Percentiles rank a stretch among this genome's conserved stretches.
phyloP scores from a whole-genome alignment of 2,888 invertebrate genomes.

The Laspeyria flexula region DNA sequence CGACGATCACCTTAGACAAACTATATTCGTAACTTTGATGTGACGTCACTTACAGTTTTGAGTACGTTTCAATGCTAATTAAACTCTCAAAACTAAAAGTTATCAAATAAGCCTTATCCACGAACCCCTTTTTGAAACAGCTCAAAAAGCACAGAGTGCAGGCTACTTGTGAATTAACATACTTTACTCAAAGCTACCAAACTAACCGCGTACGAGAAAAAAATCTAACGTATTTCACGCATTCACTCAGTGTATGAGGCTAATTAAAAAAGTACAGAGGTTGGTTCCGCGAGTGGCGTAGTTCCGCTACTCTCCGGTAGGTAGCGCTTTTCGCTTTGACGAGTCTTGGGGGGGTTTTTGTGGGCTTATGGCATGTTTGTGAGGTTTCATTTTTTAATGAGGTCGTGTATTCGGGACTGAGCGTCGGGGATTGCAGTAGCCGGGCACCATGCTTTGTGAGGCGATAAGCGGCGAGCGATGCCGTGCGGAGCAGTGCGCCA shows the following conservation, averaged over 20 bases:
- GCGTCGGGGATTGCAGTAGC: slow-evolving; percentile 60
- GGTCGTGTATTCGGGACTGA: slow-evolving; percentile 77
- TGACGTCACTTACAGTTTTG: slow-evolving; percentile 23
- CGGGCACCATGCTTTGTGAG: slow-evolving; percentile 66
- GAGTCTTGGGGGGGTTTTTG: slow-evolving; percentile 64
- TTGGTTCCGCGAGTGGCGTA: slow-evolving; percentile 79
- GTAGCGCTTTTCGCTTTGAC: slow-evolving; percentile 81
- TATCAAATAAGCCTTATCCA: slow-evolving; percentile 54
- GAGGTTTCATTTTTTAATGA: slow-evolving; percentile 83
- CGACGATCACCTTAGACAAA: slow-evolving; percentile 9
- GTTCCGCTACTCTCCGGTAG: slow-evolving; percentile 83
- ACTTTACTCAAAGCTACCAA: slow-evolving; percentile 82
- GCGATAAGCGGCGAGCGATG: slow-evolving; percentile 48
- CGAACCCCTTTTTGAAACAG: slow-evolving; percentile 59
- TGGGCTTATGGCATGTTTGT: slow-evolving; percentile 68
- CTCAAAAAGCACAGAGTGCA: slow-evolving; percentile 68
- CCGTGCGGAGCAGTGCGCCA: slow-evolving; percentile 53
- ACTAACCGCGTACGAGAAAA: slow-evolving; percentile 77
- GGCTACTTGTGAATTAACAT: slow-evolving; percentile 81
- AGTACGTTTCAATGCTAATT: slow-evolving; percentile 55
- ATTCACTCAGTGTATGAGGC: slow-evolving; percentile 81
- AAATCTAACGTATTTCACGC: slow-evolving; percentile 80
- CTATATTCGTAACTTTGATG: slow-evolving; percentile 11
- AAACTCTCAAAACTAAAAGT: slow-evolving; percentile 52
- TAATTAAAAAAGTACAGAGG: slow-evolving; percentile 85